A percentile compares a stretch with the other conserved stretches of the same genome.
phyloP scores from a whole-genome alignment of 1,140 invertebrate species.

The Dryas iulia region DNA sequence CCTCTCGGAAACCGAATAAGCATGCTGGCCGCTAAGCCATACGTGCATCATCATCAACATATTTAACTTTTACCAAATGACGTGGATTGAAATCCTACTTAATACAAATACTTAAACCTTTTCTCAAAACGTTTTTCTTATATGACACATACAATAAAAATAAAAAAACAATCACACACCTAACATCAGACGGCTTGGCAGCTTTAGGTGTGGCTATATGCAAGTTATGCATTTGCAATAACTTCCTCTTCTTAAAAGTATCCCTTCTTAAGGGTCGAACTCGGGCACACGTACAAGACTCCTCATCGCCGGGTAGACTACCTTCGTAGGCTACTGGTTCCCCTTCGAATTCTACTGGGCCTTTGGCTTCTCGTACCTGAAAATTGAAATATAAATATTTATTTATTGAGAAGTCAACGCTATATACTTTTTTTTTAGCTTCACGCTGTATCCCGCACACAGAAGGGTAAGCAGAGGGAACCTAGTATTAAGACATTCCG shows the following conservation, averaged over 20 bases:
- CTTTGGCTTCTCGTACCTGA: conserved; percentile 70
- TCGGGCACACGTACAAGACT: conserved; percentile 49
- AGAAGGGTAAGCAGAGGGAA: too few species aligned
- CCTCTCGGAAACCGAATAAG: too few species aligned
- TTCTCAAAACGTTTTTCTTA: too few species aligned
- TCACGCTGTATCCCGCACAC: too few species aligned
- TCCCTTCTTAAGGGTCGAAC: conserved; percentile 60
- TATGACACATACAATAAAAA: too few species aligned
- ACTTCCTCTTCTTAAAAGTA: conserved; percentile 88
- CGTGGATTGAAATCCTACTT: too few species aligned
- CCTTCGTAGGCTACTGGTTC: conserved; percentile 83
- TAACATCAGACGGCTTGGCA: conserved; percentile 82
- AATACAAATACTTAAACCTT: too few species aligned
- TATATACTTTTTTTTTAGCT: too few species aligned
- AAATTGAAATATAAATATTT: conserved; percentile 7
- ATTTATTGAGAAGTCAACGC: neutral
- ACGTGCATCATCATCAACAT: too few species aligned
- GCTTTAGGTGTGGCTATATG: conserved; percentile 88
- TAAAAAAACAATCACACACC: conserved; percentile 35
- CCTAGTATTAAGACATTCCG: too few species aligned
- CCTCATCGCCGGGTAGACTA: conserved; percentile 80
- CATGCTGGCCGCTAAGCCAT: too few species aligned
- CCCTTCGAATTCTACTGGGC: conserved; percentile 61
- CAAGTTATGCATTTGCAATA: conserved; percentile 86
- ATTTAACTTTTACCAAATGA: too few species aligned